Base-by-base conservation (phyloP, 2,888 invertebrate species). In the Sarcophaga rosellei region DNA sequence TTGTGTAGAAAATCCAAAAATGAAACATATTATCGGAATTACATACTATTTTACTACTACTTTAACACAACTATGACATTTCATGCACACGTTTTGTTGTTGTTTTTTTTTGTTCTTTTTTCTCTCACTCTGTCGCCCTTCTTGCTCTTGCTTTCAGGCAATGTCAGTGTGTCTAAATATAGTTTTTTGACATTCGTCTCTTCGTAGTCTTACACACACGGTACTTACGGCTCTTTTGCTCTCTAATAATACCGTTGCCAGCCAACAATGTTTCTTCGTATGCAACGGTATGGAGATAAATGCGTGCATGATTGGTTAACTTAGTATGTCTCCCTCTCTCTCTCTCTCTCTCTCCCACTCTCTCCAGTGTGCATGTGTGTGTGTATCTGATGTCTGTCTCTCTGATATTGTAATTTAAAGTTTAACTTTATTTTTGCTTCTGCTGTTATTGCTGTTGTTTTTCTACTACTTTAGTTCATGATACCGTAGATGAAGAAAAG, bases 371-470 rank as follows among this genome's bases (percentile, higher is more conserved):
- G 44, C 8, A 12, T 72, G 15, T 11, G 35, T 35, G 35, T 69
- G 53, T 35, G 8, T 35, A 10, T 10, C 35, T 47, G 12, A 15
- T 15, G 17, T 53, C 53, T 53, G 53, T 15, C 53, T 15, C 17
- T 78, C 47, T 73, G 77, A 70, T 81, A 69, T 74, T 70, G 74
- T 72, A 81, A 75, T 81, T 78, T 75, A 23, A 69, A 74, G 59
- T 83, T 77, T 25, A 23, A 35, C 8, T 8, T 35, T 35, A 35
- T 35, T 35, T 35, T 35, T 35, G 35, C 10, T 35, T 8, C 10
- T 69, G 69, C 47, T 81, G 62, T 57, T 21, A 53, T 57, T 35
- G 10, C 35, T 44, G 44, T 76, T 74, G 62, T 76, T 63, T 72
- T 72, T 70, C 66, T 75, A 69, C 62, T 69, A 11, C 20, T 68